Conservation (phyloP, 2,888 invertebrate genomes). For the Tetropium fuscum region DNA sequence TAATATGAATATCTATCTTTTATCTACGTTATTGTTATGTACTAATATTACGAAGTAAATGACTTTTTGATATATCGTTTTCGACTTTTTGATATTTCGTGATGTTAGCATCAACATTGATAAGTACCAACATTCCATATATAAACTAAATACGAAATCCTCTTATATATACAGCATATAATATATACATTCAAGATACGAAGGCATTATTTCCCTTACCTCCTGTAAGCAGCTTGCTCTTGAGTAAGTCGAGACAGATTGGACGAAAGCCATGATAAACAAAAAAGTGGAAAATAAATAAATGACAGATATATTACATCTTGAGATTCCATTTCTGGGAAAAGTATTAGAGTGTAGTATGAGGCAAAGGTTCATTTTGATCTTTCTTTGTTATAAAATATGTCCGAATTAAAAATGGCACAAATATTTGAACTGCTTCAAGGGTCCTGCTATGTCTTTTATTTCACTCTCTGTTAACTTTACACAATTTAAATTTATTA, state of each 20-base stretch:
- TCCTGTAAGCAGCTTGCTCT: constrained; percentile 27
- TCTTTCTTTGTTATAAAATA: constrained; percentile 27
- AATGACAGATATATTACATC: constrained; percentile 33
- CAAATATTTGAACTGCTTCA: constrained; percentile 28
- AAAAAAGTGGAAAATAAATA: constrained; percentile 32
- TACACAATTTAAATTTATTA: constrained; percentile 20
- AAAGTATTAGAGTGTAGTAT: constrained; percentile 26
- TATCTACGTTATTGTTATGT: too few species aligned
- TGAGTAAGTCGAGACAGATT: constrained; percentile 24
- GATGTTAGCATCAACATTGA: constrained; percentile 1
- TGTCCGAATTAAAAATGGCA: constrained; percentile 28
- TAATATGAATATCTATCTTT: too few species aligned
- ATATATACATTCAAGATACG: constrained; percentile 16
- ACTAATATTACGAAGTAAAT: too few species aligned
- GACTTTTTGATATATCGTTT: too few species aligned
- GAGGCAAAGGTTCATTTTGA: constrained; percentile 27
- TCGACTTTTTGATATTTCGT: constrained; percentile 6
- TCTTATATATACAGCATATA: constrained; percentile 12
- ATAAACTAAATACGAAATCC: constrained; percentile 20
- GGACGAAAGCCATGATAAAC: constrained; percentile 28
- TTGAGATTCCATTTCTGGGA: constrained; percentile 19
- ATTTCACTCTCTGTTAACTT: constrained; percentile 22
- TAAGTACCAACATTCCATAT: too few species aligned
- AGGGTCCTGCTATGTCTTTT: constrained; percentile 18
- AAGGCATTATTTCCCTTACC: constrained; percentile 4